A percentile compares a stretch with the other conserved stretches of the same genome.
These are phyloP conservation scores for Diachasma alloeum DNA, from an alignment of 1,140 invertebrate species.

Conservation along the genomic window DNA sequence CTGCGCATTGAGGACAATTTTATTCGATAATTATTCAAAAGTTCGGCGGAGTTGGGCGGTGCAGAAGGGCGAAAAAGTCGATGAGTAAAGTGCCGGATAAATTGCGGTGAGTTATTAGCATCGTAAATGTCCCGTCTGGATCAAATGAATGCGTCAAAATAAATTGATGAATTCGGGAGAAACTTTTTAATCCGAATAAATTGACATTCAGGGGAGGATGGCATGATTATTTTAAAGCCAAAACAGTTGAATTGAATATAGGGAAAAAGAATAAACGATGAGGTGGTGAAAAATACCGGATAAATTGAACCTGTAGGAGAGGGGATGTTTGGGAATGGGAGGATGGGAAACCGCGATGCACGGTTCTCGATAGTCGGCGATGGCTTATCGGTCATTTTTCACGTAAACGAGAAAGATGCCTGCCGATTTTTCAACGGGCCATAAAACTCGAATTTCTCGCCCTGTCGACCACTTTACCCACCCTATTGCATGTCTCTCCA, in stretches of 20 bases:
- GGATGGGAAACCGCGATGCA: neutral
- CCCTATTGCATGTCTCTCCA: constrained; percentile 26
- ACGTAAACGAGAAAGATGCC: constrained; percentile 33
- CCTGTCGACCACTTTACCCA: constrained; percentile 35
- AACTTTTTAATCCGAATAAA: no score
- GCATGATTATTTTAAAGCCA: neutral
- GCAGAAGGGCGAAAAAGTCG: neutral
- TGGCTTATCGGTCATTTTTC: constrained; percentile 52
- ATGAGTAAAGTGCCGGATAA: neutral
- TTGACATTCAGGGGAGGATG: neutral
- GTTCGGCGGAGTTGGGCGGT: constrained; percentile 37
- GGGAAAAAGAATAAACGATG: neutral
- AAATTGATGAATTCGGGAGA: neutral
- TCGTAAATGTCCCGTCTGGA: neutral
- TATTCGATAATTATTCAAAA: constrained; percentile 59
- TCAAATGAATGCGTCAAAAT: neutral
- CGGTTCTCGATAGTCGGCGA: constrained; percentile 12
- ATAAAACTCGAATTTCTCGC: constrained; percentile 55
- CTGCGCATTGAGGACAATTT: constrained; percentile 34
- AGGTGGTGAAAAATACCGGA: neutral
- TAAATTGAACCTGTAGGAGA: neutral
- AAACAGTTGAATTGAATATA: neutral
- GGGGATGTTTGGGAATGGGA: neutral
- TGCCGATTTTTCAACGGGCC: constrained; percentile 50
- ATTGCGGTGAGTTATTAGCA: neutral